These are phyloP conservation scores for Parascotia fuliginaria DNA, from an alignment of 2,888 invertebrate species.

Conservation along the genomic window DNA sequence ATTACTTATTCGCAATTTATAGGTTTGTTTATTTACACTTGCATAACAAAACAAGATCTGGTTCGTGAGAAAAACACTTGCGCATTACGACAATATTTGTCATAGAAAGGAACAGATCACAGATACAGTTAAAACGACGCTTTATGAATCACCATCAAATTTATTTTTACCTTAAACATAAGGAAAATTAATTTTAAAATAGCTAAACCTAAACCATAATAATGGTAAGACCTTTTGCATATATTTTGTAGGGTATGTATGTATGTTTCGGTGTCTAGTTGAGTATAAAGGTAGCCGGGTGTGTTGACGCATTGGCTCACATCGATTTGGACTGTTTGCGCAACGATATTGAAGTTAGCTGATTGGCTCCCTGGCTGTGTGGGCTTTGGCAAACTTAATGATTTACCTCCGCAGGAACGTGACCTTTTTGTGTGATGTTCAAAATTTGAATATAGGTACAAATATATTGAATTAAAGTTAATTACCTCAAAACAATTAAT, in stretches of 20 bases:
- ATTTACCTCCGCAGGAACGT: constrained; percentile 41
- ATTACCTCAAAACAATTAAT: too few relatives aligned
- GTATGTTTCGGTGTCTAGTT: constrained; percentile 33
- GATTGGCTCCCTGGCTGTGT: constrained; percentile 70
- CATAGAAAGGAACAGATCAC: too few relatives aligned
- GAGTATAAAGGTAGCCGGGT: constrained; percentile 47
- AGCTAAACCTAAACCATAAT: neutral
- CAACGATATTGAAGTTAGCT: constrained; percentile 75
- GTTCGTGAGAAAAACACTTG: too few relatives aligned
- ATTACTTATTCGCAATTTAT: too few relatives aligned
- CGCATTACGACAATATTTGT: too few relatives aligned
- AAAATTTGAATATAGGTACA: constrained; percentile 5
- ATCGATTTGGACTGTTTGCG: constrained; percentile 70
- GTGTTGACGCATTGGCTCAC: constrained; percentile 60
- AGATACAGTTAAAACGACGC: too few relatives aligned
- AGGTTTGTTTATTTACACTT: too few relatives aligned
- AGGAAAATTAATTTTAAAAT: too few relatives aligned
- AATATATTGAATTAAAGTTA: neutral
- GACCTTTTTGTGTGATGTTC: constrained; percentile 29
- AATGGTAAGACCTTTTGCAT: neutral
- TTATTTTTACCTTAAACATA: too few relatives aligned
- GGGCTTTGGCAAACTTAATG: constrained; percentile 57
- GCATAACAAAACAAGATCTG: too few relatives aligned
- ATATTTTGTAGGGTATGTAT: constrained; percentile 12
- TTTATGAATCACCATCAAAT: too few relatives aligned